Conservation (phyloP, 2,113 vertebrate species). For the chimpanzee (Pan troglodytes) region NHGRI_mPanTro3-v2.1_pri NC_072411.2:38170001-38170500, state of each 20-base stretch:
- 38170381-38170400: not conserved
- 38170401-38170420: conserved; percentile 27
- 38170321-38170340: not conserved
- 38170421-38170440: not conserved
- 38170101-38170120: not conserved
- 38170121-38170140: not conserved
- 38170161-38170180: not conserved
- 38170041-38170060: not conserved
- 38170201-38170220: not conserved
- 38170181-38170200: not conserved
- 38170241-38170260: not conserved
- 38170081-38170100: not conserved
- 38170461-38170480: conserved; percentile 1
- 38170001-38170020: not conserved
- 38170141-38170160: conserved; percentile 16
- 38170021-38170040: not conserved
- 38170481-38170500: conserved; percentile 19
- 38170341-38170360: not conserved
- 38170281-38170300: not conserved
- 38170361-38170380: conserved; percentile 29
- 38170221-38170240: not conserved
- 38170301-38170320: not conserved
- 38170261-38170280: not conserved
- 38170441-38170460: not conserved
- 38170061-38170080: not conserved